These are phyloP conservation scores for Lerema accius DNA, from an alignment of 1,140 invertebrate genomes.

Conservation along the genomic window DNA sequence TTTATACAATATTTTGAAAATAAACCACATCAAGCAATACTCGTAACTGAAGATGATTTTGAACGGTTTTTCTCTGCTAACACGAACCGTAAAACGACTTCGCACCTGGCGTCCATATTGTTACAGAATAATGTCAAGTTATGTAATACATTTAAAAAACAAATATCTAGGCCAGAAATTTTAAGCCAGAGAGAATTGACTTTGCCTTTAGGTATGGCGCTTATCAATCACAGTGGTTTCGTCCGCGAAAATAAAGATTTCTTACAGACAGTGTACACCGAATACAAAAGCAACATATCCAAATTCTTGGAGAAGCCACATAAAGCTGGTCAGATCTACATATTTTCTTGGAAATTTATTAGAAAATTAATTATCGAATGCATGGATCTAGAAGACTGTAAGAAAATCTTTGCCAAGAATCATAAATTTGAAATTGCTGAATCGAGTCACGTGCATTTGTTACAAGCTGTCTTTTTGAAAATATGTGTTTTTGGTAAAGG, in stretches of 20 bases:
- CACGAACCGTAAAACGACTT: slow-evolving; percentile 78
- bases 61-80: slow-evolving; percentile 71
- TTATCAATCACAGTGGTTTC: slow-evolving; percentile 69
- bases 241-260: slow-evolving; percentile 66
- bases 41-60: slow-evolving; percentile 80
- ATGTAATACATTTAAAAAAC: slow-evolving; percentile 72
- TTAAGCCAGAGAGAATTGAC: slow-evolving; percentile 83
- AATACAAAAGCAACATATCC: slow-evolving; percentile 83
- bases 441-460: slow-evolving; percentile 81
- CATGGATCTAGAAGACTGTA: slow-evolving; percentile 83
- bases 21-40: slow-evolving; percentile 83
- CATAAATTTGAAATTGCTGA: slow-evolving; percentile 85
- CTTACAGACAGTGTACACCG: slow-evolving; percentile 80
- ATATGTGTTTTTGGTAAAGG: slow-evolving; percentile 54
- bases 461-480: slow-evolving; percentile 83
- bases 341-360: slow-evolving; percentile 79
- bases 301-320: slow-evolving; percentile 86
- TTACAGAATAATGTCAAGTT: slow-evolving; percentile 78
- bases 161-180: slow-evolving; percentile 69
- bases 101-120: slow-evolving; percentile 78
- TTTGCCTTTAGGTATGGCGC: slow-evolving; percentile 81
- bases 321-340: slow-evolving; percentile 85
- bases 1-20: slow-evolving; percentile 83
- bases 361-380: slow-evolving; percentile 81
- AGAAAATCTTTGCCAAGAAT: slow-evolving; percentile 80